A percentile compares a stretch with the other conserved stretches of the same genome.
Evolutionary conservation across 2,797 vertebrate species (phyloP).

Genomic region (Numenius phaeopus): DNA sequence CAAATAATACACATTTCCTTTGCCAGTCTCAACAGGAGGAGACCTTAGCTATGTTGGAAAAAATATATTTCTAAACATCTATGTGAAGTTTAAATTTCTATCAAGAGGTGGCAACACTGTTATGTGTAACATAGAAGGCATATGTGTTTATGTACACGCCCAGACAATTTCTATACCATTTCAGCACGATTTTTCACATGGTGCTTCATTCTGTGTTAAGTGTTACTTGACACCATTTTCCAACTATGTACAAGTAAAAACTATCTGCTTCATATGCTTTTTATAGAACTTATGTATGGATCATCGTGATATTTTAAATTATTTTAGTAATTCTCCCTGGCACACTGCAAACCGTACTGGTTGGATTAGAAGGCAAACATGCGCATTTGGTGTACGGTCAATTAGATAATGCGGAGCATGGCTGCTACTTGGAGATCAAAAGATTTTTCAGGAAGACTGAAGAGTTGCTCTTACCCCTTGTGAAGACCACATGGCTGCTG

Average conservation of each 20-base stretch:
- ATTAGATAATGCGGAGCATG: fast-evolving
- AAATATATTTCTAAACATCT: neutral
- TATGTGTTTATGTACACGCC: neutral
- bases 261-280: neutral
- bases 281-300: fast-evolving
- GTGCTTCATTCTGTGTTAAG: neutral
- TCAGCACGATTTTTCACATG: fast-evolving
- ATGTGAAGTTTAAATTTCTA: conserved; percentile 31
- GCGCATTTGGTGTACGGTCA: neutral
- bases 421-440: neutral
- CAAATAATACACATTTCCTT: neutral
- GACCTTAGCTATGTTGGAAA: neutral
- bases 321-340: neutral
- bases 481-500: neutral
- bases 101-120: conserved; percentile 64
- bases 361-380: neutral
- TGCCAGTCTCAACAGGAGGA: neutral
- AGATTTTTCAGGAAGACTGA: neutral
- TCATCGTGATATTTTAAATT: neutral
- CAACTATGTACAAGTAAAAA: neutral
- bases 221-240: neutral
- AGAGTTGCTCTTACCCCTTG: neutral
- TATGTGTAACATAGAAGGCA: neutral
- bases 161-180: neutral
- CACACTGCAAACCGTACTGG: neutral